Conservation (phyloP, 2,113 vertebrate species). For the Meles meles region DNA sequence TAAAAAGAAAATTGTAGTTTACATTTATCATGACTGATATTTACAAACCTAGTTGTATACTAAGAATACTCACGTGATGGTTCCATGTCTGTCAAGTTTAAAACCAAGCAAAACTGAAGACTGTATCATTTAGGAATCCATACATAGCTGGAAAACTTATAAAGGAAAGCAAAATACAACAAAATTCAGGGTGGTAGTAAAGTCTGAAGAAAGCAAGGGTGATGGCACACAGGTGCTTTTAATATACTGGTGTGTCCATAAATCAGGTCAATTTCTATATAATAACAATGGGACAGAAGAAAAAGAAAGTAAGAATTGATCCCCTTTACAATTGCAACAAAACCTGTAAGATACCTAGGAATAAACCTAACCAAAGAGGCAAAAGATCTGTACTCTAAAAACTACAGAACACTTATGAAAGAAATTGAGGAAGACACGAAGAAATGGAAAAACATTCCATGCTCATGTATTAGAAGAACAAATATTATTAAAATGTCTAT, state of each 20-base stretch:
- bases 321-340: not conserved
- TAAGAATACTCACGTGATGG: not conserved
- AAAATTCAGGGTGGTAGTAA: not conserved
- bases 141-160: not conserved
- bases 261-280: not conserved
- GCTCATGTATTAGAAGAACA: not conserved
- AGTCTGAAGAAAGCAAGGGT: not conserved
- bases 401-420: not conserved
- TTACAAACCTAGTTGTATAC: not conserved
- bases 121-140: not conserved
- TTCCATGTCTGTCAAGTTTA: not conserved
- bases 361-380: not conserved
- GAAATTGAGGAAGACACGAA: not conserved
- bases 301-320: not conserved
- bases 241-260: not conserved
- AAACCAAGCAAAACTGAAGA: not conserved
- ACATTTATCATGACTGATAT: not conserved
- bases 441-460: not conserved
- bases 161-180: not conserved
- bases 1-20: not conserved
- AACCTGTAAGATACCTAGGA: not conserved
- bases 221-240: not conserved
- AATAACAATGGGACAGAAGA: not conserved
- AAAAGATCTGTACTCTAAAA: not conserved
- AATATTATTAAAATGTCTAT: not conserved